A percentile compares a stretch with the other conserved stretches of the same genome.
Conservation (phyloP, 2,888 invertebrate genomes). For the Elmis aenea region DNA sequence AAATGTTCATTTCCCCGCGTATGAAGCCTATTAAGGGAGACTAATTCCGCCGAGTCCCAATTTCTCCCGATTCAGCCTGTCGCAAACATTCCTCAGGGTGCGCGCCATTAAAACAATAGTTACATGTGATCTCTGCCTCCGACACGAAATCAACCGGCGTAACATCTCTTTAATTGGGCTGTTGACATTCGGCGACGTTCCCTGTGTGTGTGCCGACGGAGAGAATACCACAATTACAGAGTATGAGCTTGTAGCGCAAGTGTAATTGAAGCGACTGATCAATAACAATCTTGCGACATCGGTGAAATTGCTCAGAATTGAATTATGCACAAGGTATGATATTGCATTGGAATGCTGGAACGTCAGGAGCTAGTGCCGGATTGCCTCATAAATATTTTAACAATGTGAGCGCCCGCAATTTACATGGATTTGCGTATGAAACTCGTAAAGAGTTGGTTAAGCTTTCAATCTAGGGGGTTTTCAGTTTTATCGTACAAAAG, state of each 20-base stretch:
- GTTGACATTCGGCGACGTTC: slow-evolving; percentile 33
- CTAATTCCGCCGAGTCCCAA: too few species aligned
- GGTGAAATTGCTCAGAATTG: slow-evolving; percentile 17
- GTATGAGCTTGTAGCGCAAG: not conserved
- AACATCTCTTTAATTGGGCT: slow-evolving; percentile 38
- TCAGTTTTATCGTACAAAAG: too few species aligned
- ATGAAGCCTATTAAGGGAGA: too few species aligned
- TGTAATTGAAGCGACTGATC: slow-evolving; percentile 1
- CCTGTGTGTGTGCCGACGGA: slow-evolving; percentile 10
- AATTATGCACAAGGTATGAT: slow-evolving; percentile 18
- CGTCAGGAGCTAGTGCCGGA: too few species aligned
- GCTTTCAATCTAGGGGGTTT: too few species aligned
- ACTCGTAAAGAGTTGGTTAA: too few species aligned
- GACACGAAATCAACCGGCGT: slow-evolving; percentile 28
- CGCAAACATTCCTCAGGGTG: slow-evolving; percentile 14
- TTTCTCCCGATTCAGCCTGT: slow-evolving; percentile 10
- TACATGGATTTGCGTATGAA: too few species aligned
- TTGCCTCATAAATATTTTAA: too few species aligned
- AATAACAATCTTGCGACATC: slow-evolving; percentile 14
- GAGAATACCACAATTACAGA: slow-evolving; percentile 12
- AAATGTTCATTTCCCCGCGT: slow-evolving; percentile 16
- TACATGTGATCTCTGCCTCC: slow-evolving; percentile 17
- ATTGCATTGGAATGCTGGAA: not conserved
- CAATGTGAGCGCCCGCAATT: too few species aligned
- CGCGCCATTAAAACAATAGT: slow-evolving; percentile 21